A percentile compares a stretch with the other conserved stretches of the same genome.
Evolutionary conservation across 2,113 vertebrate genomes (phyloP).

Genomic region (Actinemys pallida): DNA sequence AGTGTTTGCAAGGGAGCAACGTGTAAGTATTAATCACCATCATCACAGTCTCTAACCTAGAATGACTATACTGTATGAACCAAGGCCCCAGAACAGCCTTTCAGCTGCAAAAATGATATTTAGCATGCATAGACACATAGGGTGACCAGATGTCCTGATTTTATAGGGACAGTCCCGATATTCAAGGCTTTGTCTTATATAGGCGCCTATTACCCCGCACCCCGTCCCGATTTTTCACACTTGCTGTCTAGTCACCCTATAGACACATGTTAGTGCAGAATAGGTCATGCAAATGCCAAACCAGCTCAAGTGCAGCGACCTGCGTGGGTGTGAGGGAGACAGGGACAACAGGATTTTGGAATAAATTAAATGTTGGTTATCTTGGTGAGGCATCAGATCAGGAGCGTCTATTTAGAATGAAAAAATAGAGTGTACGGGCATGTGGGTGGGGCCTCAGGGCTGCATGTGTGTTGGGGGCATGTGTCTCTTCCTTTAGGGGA

Average conservation of each 20-base stretch:
- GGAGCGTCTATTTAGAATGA: not conserved
- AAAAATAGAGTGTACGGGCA: not conserved
- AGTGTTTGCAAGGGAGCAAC: not conserved
- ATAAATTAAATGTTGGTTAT: not conserved
- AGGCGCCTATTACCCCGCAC: too few relatives aligned
- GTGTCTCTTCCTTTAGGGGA: rapidly evolving
- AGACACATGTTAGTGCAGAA: rapidly evolving
- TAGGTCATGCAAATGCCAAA: not conserved
- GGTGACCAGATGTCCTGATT: too few relatives aligned
- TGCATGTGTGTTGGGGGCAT: not conserved
- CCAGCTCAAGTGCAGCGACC: not conserved
- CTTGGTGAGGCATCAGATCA: not conserved
- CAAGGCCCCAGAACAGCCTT: not conserved
- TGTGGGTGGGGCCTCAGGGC: not conserved
- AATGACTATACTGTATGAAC: not conserved
- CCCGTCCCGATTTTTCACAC: too few relatives aligned
- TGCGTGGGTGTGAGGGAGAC: not conserved
- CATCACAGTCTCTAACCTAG: not conserved
- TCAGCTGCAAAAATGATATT: not conserved
- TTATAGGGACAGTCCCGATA: too few relatives aligned
- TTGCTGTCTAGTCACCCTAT: too few relatives aligned
- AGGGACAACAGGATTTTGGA: not conserved
- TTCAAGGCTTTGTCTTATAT: too few relatives aligned
- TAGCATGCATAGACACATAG: rapidly evolving
- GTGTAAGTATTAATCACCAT: not conserved